Base-by-base conservation (phyloP, 2,888 invertebrate species). In the Sesamia inferens region DNA sequence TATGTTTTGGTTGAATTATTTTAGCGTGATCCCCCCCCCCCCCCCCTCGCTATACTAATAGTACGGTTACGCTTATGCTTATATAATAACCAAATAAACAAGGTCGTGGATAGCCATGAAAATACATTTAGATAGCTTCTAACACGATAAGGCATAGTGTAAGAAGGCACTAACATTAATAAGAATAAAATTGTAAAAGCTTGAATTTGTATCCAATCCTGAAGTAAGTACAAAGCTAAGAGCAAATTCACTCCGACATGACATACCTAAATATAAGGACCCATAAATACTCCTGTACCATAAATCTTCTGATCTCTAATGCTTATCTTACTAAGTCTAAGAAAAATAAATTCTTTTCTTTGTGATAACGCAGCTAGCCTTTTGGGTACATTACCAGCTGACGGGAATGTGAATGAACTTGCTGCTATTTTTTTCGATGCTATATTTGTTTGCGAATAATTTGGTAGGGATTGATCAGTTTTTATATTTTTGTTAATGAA, bases 271-370 rank as follows among this genome's bases (percentile, higher is more conserved):
- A 77, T 82, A 82, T 6, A 59, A 66, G 47, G 16, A 51, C n/a
- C 24, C 68, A 59, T 82, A 82, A 77, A 82, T 68, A 78, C 72
- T 59, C 63, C 19, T 68, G 62, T 62, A 62, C 59, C 82, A 68
- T 81, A 81, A 81, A 79, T 77, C 68, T 77, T 59, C 58, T 19
- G 48, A 63, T 68, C 68, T 77, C n/a, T 19, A 82, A 68, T 58
- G 58, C 66, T 81, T 66, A 71, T 68, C 61, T 22, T 42, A 22
- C 51, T 62, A 58, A 51, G 42, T 22, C 51, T 31, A 62, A 39
- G 31, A 68, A 68, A 66, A 77, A 68, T 62, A 44, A n/a, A 31
- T 54, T 59, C 0, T 58, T 58, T 31, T 51, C 10, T 51, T 54
- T 54, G n/a, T 54, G 51, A 5, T 10, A 4, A 54, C 10, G 10